A percentile compares a stretch with the other conserved stretches of the same genome.
phyloP scores from a whole-genome alignment of 2,888 invertebrate genomes.

The Xylocampa areola region DNA sequence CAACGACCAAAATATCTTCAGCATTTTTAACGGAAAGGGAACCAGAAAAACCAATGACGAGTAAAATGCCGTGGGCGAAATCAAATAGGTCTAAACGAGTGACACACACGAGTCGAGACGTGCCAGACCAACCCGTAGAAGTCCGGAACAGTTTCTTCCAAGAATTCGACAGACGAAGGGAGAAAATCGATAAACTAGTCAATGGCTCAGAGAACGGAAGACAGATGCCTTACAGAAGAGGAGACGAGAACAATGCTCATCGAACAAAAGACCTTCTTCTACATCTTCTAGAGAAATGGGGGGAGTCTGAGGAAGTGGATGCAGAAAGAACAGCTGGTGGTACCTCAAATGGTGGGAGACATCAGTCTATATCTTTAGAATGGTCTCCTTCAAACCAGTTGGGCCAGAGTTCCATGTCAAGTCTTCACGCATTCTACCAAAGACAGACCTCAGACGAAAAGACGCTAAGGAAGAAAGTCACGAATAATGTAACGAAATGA shows the following conservation, averaged over 20 bases:
- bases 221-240: conserved; percentile 85
- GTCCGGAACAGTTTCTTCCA: conserved; percentile 88
- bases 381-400: conserved; percentile 93
- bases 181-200: conserved; percentile 84
- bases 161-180: conserved; percentile 84
- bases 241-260: conserved; percentile 90
- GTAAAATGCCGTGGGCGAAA: conserved; percentile 89
- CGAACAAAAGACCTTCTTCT: conserved; percentile 94
- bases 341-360: conserved; percentile 84
- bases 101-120: conserved; percentile 92
- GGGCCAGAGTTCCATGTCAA: conserved; percentile 94
- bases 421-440: conserved; percentile 94
- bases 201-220: conserved; percentile 81
- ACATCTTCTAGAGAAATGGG: conserved; percentile 94
- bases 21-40: conserved; percentile 80
- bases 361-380: conserved; percentile 94
- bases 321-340: conserved; percentile 88
- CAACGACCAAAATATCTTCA: conserved; percentile 80
- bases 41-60: conserved; percentile 84
- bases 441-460: conserved; percentile 89
- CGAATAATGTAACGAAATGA: conserved; percentile 55
- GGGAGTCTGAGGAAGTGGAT: conserved; percentile 89
- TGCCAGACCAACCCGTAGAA: conserved; percentile 91
- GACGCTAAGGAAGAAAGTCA: conserved; percentile 80
- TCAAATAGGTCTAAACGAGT: conserved; percentile 90